These are phyloP conservation scores for Rhamphomyia laevipes DNA, from an alignment of 2,888 invertebrate species.

Conservation along the genomic window DNA sequence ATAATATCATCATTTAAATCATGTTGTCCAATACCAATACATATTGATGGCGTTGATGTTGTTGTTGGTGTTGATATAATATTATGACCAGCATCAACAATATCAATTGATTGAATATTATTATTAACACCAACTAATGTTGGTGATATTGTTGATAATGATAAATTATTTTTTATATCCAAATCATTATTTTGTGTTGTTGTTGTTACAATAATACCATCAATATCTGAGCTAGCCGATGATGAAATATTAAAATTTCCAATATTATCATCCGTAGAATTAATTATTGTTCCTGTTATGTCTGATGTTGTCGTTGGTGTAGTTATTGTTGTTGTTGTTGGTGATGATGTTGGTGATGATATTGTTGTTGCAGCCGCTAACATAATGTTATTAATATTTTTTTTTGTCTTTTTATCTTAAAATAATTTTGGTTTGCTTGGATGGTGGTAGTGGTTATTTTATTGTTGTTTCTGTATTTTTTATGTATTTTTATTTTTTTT, in stretches of 20 bases:
- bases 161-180: neutral
- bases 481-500: too few relatives aligned
- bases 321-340: constrained; percentile 1
- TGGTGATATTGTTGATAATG: neutral
- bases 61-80: constrained; percentile 6
- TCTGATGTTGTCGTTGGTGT: neutral
- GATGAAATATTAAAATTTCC: neutral
- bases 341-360: constrained; percentile 6
- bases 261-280: neutral
- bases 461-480: too few relatives aligned
- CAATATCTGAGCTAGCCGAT: neutral
- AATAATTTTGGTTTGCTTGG: too few relatives aligned
- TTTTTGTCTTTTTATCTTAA: neutral
- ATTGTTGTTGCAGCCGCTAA: constrained; percentile 5
- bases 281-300: neutral
- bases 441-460: too few relatives aligned
- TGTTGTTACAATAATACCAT: too few relatives aligned
- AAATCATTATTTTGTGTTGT: neutral
- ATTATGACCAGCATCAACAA: constrained; percentile 9
- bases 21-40: constrained; percentile 9
- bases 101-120: constrained; percentile 7
- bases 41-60: constrained; percentile 11
- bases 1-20: constrained; percentile 4
- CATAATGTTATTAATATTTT: constrained; percentile 1
- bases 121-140: neutral